Percentiles rank a stretch among this genome's conserved stretches.
Conservation (phyloP, 1,140 invertebrate species). For the Pseudomyrmex pallidus region DNA sequence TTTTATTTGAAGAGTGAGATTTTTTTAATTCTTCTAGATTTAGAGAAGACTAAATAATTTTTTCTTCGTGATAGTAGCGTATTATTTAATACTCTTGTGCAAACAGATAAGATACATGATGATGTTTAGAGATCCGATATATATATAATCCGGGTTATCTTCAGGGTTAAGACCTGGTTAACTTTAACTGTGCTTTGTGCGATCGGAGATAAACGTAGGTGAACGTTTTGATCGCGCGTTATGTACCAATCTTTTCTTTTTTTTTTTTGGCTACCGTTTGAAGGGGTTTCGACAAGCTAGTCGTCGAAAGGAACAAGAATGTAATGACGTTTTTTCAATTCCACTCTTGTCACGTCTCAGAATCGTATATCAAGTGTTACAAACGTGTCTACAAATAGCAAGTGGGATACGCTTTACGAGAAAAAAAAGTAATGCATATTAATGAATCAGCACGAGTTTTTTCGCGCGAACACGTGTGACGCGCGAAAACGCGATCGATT, state of each 20-base stretch:
- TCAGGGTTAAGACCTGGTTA: constrained; percentile 38
- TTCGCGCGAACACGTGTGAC: constrained; percentile 1
- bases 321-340: no score
- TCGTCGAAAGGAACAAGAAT: not conserved
- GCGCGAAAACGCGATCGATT: not conserved
- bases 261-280: not conserved
- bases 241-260: not conserved
- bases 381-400: no score
- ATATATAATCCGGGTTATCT: constrained; percentile 36
- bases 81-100: not conserved
- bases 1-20: no score
- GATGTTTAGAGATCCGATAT: constrained; percentile 14
- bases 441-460: not conserved
- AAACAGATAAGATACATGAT: not conserved
- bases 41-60: no score
- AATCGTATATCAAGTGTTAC: no score
- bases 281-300: not conserved
- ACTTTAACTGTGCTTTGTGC: constrained; percentile 6
- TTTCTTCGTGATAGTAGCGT: no score
- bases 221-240: constrained; percentile 17
- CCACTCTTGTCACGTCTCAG: no score
- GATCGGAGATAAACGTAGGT: constrained; percentile 32
- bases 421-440: not conserved
- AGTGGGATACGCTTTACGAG: no score
- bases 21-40: no score